Percentiles rank a stretch among this genome's conserved stretches.
Conservation (phyloP, 2,888 invertebrate species). For the Syrista parreyssii region DNA sequence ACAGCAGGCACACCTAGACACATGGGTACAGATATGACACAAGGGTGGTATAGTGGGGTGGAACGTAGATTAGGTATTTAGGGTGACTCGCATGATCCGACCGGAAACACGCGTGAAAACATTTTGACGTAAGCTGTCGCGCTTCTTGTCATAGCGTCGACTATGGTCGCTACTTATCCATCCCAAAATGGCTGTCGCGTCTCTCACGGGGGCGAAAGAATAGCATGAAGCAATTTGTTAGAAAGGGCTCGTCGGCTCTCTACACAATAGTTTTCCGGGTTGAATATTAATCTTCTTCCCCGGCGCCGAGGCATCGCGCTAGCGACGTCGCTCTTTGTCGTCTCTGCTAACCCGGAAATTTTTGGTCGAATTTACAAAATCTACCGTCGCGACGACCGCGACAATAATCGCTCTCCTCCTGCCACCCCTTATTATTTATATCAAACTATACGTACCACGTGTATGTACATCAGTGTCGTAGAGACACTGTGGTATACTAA, state of each 20-base stretch:
- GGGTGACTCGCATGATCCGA: too few species aligned
- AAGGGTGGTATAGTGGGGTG: too few species aligned
- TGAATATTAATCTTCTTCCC: slow-evolving; percentile 36
- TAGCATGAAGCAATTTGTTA: slow-evolving; percentile 14
- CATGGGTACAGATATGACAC: too few species aligned
- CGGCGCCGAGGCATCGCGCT: slow-evolving; percentile 5
- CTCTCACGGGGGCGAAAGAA: slow-evolving; percentile 1
- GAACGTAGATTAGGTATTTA: too few species aligned
- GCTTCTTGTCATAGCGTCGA: too few species aligned
- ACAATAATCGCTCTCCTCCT: slow-evolving; percentile 1
- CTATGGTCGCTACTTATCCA: not conserved
- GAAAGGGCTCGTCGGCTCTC: slow-evolving; percentile 8
- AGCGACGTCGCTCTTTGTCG: slow-evolving; percentile 34
- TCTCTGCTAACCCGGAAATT: slow-evolving; percentile 24
- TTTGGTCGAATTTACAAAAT: slow-evolving; percentile 23
- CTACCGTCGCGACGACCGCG: not conserved
- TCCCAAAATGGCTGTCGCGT: slow-evolving; percentile 1
- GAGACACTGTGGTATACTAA: too few species aligned
- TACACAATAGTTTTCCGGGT: slow-evolving; percentile 32
- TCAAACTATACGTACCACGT: not conserved
- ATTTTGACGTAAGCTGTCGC: too few species aligned
- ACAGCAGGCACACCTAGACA: too few species aligned
- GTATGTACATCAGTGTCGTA: too few species aligned
- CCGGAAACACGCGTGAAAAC: too few species aligned
- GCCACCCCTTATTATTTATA: not conserved